Percentiles rank a stretch among this genome's conserved stretches.
phyloP scores from a whole-genome alignment of 1,140 invertebrate genomes.

The Doryteuthis pealeii region DNA sequence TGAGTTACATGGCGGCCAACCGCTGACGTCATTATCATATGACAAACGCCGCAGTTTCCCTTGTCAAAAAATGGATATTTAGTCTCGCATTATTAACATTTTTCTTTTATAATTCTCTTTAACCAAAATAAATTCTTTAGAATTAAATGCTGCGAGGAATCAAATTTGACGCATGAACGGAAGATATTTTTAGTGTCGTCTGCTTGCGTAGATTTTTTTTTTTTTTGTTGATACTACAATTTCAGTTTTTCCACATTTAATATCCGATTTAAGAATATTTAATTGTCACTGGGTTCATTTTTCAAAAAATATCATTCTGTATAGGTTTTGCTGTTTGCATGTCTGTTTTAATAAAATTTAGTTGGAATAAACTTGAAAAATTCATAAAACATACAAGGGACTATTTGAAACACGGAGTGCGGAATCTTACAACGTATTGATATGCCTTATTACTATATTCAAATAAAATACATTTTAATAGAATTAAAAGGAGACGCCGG shows the following conservation, averaged over 20 bases:
- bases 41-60: conserved; percentile 8
- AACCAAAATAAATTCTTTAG: not conserved
- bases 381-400: conserved; percentile 6
- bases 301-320: too few relatives aligned
- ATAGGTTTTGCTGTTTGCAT: too few relatives aligned
- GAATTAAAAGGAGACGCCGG: too few relatives aligned
- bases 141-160: too few relatives aligned
- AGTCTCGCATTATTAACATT: not conserved
- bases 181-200: not conserved
- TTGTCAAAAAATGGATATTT: conserved; percentile 1
- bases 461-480: too few relatives aligned
- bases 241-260: not conserved
- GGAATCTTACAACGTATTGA: not conserved
- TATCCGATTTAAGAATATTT: not conserved
- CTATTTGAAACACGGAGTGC: not conserved
- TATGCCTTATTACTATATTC: not conserved
- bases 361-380: too few relatives aligned
- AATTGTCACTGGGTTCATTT: too few relatives aligned
- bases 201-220: not conserved
- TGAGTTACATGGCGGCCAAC: conserved; percentile 3
- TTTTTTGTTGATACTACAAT: not conserved
- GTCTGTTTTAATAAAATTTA: too few relatives aligned
- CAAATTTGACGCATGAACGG: too few relatives aligned
- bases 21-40: conserved; percentile 12
- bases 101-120: not conserved